Percentiles rank a stretch among this genome's conserved stretches.
phyloP scores from a whole-genome alignment of 2,113 vertebrate species.

The Oncorhynchus nerka region DNA sequence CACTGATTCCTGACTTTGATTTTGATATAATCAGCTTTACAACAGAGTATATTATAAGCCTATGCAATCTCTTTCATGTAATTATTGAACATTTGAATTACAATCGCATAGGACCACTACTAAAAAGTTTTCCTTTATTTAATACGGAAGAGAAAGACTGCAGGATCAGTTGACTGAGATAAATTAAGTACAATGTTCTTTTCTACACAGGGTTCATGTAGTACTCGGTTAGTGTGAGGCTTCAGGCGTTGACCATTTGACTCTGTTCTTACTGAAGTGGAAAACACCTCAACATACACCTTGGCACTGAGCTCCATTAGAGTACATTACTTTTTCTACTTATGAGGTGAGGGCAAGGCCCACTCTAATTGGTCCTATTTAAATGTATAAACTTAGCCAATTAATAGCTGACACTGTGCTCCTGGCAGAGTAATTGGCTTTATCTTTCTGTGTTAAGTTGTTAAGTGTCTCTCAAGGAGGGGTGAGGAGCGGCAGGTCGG shows the following conservation, averaged over 20 bases:
- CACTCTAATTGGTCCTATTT: slow-evolving; percentile 45
- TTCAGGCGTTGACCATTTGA: not conserved
- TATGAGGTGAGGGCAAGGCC: slow-evolving; percentile 25
- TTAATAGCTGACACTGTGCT: slow-evolving; percentile 54
- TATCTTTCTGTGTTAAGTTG: slow-evolving; percentile 63
- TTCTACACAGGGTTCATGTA: too few relatives aligned
- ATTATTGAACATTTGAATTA: too few relatives aligned
- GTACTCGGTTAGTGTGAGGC: slow-evolving; percentile 17
- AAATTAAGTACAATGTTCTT: too few relatives aligned
- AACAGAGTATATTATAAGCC: not conserved
- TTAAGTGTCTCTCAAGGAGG: slow-evolving; percentile 19
- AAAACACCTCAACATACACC: slow-evolving; percentile 44
- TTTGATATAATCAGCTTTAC: not conserved
- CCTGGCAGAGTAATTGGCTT: slow-evolving; percentile 57
- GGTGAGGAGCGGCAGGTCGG: not conserved
- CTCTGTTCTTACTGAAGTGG: not conserved
- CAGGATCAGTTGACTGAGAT: too few relatives aligned
- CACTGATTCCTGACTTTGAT: not conserved
- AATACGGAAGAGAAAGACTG: too few relatives aligned
- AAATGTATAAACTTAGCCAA: slow-evolving; percentile 63
- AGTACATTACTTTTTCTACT: slow-evolving; percentile 49
- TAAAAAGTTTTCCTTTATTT: too few relatives aligned
- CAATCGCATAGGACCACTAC: too few relatives aligned
- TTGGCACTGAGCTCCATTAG: slow-evolving; percentile 42
- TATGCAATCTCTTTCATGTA: too few relatives aligned